Base-by-base conservation (phyloP, 2,113 vertebrate species). In the Chroicocephalus ridibundus region DNA sequence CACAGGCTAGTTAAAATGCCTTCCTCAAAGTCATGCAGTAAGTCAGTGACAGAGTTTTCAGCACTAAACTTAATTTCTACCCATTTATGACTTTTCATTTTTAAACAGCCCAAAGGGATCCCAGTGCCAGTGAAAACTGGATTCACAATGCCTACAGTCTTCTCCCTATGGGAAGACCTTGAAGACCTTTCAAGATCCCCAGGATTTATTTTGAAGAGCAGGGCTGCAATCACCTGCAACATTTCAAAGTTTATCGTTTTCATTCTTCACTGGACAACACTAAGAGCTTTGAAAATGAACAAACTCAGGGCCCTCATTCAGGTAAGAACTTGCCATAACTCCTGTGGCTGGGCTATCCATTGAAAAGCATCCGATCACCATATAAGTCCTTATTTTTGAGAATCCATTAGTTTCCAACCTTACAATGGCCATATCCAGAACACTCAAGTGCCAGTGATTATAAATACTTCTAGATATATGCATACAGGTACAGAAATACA, bases 21-120 rank as follows among this genome's bases (percentile, higher is more conserved):
- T 91, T 87, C 83, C 70, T 91, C 92, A 97, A 96, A 96, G 93
- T 96, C 95, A 92, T 29, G 81, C 74, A 85, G 52, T 54, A 96
- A 97, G 84, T 91, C 74, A 90, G 52, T 55, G 55, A 51, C 8
- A 26, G 71, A 77, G 62, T 82, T 87, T 58, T 79, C 75, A 42
- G 62, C 25, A 82, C 49, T 92, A 42, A 80, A 83, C 36, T 95
- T 76, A 25, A 65, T 61, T 91, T 82, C 86, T 78, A 86, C 9
- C 13, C 16, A 24, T 82, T 36, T 47, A 61, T 2, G 13, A 32
- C 31, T 87, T 79, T 61, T 49, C 49, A 31, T 55, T 71, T 90
- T 90, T 47, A 49, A 93, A 60, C 29, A 91, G 46, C 21, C 58
- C 31, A 36, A 68, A 91, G 22, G 40, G 69, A 90, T 70, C 15